A percentile compares a stretch with the other conserved stretches of the same genome.
Conservation (phyloP, 2,113 vertebrate genomes). For the Halcyon malimbica region DNA sequence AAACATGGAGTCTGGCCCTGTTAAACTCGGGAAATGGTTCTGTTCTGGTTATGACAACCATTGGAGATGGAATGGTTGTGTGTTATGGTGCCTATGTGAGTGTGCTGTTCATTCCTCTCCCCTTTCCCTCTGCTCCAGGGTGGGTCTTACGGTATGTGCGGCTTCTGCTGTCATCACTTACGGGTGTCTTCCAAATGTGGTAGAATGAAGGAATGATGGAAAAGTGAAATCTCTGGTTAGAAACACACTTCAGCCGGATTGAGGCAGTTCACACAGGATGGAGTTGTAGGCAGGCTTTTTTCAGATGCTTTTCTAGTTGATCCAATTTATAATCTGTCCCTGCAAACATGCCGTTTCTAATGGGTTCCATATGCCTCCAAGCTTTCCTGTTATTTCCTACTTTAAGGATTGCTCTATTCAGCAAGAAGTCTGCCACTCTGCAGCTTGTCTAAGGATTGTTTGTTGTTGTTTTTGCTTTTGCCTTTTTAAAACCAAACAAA, state of each 20-base stretch:
- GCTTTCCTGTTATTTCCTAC: constrained; percentile 38
- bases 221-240: background rate
- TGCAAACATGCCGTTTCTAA: constrained; percentile 64
- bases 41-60: background rate
- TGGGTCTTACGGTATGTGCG: background rate
- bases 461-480: background rate
- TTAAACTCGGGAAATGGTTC: background rate
- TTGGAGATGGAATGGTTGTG: background rate
- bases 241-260: constrained; percentile 1
- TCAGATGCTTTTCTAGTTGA: constrained; percentile 44
- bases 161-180: background rate
- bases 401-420: constrained; percentile 49
- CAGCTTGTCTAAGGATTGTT: background rate
- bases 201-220: constrained; percentile 4
- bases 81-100: no score
- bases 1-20: background rate
- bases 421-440: constrained; percentile 51
- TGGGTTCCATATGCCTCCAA: constrained; percentile 59
- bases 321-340: constrained; percentile 64
- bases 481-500: background rate
- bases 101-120: background rate
- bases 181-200: background rate
- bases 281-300: constrained; percentile 14
- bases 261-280: constrained; percentile 16
- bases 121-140: background rate